Evolutionary conservation across 2,888 invertebrate species (phyloP), one percentile per base, ranked within the genome.

Genomic region (Trichacis sp.): DNA sequence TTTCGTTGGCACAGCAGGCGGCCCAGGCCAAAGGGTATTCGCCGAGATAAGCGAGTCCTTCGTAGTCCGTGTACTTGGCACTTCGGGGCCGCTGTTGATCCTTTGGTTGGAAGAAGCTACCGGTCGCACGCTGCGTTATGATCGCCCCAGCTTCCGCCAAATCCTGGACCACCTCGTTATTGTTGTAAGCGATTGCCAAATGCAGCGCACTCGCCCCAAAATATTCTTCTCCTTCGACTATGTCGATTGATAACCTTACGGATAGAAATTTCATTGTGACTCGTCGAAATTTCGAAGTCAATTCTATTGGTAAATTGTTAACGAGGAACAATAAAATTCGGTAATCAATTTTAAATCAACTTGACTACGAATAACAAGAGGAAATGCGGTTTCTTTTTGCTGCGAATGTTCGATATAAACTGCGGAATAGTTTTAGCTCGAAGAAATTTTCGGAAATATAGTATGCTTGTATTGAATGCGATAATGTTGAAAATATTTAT

Each of bases 11-110:
- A 80, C 96, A 95, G 84, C 98, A 98, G 0, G 98, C 98, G 0
- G 98, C 95, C 95, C 98, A 99, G 0, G 98, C 94, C 52, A 99
- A 85, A 0, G 98, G 98, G 82, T 95, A 98, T 83, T 99, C 98
- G 0, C 99, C 99, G 67, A 98, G 89, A 84, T 99, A 99, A 0
- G 98, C 97, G 73, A 97, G 88, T 1, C 98, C 98, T 86, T 97
- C 96, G 85, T 97, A 98, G 81, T 97, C 96, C 0, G 97, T 96
- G 74, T 90, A 90, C 71, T 92, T 91, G 0, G 90, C 89, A 0
- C 94, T 93, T 55, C 90, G 89, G 5, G 89, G 88, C 54, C 89
- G 86, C 82, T 97, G 98, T 83, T 97, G 97, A 83, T 98, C 98
- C 12, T 95, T 90, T 0, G 98, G 98, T 19, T 97, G 86, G 84